Evolutionary conservation across 2,113 vertebrate species (phyloP), one percentile per base, ranked within the genome.

Genomic region (Nothocercus nigrocapillus): DNA sequence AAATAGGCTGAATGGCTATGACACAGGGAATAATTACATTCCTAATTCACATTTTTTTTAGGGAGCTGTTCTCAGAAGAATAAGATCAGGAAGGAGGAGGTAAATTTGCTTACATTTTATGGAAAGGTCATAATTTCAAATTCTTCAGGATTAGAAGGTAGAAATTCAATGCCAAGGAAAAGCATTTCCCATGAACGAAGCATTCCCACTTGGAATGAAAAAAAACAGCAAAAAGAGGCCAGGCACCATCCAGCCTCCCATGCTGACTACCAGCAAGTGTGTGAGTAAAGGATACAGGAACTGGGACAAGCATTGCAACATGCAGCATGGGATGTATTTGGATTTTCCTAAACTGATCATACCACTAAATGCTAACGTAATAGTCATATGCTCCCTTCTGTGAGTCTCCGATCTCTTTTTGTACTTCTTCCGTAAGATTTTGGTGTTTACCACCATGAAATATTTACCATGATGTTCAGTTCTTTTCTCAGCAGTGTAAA

Each of bases 281-380:
- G 25, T 30, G 5, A 68, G 18, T 8, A 53, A 66, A 77, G 40
- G 18, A 4, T 32, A 24, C 58, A 36, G 69, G 40, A 80, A 16
- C 6, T 6, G 74, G 27, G 49, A 81, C 5, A 69, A 69, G 20
- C 17, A 34, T 40, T 66, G 34, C 16, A 83, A 94, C 80, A 17
- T 19, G 4, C 16, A 56, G 15, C 14, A 30, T 56, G 27, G 66
- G 49, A 34, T 9, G 19, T 12, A 53, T 44, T 47, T 77, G n/a
- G 30, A 66, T 10, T 4, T 83, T 78, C 54, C 40, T 9, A 58
- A 49, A 0, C 0, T 49, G 45, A 47, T 61, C 1, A 2, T 13
- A 40, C 38, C 3, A 32, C 24, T 84, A 61, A 58, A 27, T 15
- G 11, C 32, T 20, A 14, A 10, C 25, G 66, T 36, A 62, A 4